Percentiles rank a stretch among this genome's conserved stretches.
These are phyloP conservation scores for Formica selysi DNA, from an alignment of 1,140 invertebrate genomes.

Conservation along the genomic window DNA sequence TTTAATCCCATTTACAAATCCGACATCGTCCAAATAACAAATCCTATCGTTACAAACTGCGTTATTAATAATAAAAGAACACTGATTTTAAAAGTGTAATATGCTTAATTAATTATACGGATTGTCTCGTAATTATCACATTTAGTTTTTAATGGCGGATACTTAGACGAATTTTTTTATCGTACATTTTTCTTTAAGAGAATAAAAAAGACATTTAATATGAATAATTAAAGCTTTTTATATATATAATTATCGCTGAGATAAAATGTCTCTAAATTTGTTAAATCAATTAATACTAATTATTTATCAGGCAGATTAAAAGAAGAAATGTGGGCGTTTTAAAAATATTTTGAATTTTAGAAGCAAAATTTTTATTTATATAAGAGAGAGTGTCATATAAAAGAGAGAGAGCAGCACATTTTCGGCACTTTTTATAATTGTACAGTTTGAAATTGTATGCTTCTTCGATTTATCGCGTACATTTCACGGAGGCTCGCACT, in stretches of 20 bases:
- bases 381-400: not conserved
- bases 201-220: no score
- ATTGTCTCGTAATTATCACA: not conserved
- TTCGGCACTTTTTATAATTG: not conserved
- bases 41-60: not conserved
- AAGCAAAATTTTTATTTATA: not conserved
- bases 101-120: not conserved
- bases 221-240: not conserved
- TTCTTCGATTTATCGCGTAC: slow-evolving; percentile 35
- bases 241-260: not conserved
- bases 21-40: slow-evolving; percentile 14
- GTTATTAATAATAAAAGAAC: slow-evolving; percentile 20
- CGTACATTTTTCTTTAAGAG: no score
- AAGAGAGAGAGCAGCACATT: not conserved
- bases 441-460: slow-evolving; percentile 3
- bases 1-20: slow-evolving; percentile 54
- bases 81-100: not conserved
- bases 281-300: not conserved
- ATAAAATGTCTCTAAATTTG: not conserved
- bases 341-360: not conserved
- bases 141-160: not conserved
- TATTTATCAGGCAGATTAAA: not conserved
- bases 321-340: not conserved
- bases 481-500: not conserved
- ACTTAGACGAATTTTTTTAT: not conserved